These are phyloP conservation scores for Contarinia nasturtii DNA, from an alignment of 1,140 invertebrate species.

Conservation along the genomic window DNA sequence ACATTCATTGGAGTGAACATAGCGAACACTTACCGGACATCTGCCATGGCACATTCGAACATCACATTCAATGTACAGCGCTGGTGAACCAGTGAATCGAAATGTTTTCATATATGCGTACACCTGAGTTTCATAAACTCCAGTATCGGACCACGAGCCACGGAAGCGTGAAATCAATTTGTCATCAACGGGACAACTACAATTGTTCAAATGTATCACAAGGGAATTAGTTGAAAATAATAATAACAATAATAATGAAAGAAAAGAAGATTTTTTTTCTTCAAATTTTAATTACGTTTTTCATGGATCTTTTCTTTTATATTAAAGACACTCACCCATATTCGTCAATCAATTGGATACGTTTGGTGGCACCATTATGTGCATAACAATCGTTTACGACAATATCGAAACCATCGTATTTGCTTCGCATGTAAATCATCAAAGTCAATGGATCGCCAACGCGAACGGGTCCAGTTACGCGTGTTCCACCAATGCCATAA, in stretches of 20 bases:
- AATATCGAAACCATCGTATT: conserved; percentile 88
- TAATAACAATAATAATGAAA: conserved; percentile 5
- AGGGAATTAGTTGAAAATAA: conserved; percentile 5
- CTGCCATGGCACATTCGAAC: conserved; percentile 86
- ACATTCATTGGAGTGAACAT: too few species aligned
- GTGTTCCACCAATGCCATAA: conserved; percentile 61
- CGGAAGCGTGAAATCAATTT: conserved; percentile 81
- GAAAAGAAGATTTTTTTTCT: too few species aligned
- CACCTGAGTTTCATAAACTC: conserved; percentile 81
- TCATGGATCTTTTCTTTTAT: conserved; percentile 1
- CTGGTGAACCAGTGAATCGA: conserved; percentile 79
- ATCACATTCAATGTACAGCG: conserved; percentile 85
- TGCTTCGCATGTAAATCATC: conserved; percentile 85
- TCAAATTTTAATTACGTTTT: conserved; percentile 3
- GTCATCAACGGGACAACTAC: conserved; percentile 78
- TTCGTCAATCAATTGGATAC: conserved; percentile 80
- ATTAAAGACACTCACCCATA: conserved; percentile 43
- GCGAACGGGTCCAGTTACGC: conserved; percentile 71
- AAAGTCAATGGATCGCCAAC: conserved; percentile 82
- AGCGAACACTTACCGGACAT: conserved; percentile 80
- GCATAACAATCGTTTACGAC: conserved; percentile 91
- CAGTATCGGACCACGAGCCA: conserved; percentile 76
- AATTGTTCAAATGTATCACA: conserved; percentile 7
- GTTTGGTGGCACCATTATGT: conserved; percentile 81
- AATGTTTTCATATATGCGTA: conserved; percentile 93